Evolutionary conservation across 23 tunicate genomes (phyloP).

Genomic region (Trididemnum clinides): DNA sequence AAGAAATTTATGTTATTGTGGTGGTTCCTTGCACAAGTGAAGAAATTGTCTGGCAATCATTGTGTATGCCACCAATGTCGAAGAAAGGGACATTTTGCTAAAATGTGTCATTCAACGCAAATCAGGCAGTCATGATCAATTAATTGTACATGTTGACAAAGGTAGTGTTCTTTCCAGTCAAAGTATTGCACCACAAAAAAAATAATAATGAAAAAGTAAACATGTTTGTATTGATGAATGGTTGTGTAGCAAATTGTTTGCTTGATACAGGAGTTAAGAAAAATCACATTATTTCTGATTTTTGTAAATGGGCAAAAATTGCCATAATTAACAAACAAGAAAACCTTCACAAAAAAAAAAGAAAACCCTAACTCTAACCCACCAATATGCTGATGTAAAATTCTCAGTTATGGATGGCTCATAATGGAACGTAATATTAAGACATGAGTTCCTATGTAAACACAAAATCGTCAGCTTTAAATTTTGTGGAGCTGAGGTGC

Average conservation of each 20-base stretch:
- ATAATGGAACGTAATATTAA: background rate
- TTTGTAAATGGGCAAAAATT: background rate
- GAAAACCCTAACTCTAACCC: no score
- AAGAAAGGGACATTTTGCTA: background rate
- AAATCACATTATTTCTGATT: background rate
- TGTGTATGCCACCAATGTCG: constrained; percentile 1
- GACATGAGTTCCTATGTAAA: background rate
- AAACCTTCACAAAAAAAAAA: no score
- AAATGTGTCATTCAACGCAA: background rate
- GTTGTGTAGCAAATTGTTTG: background rate
- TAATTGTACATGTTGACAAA: no score
- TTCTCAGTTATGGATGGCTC: background rate
- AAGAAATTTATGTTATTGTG: no score
- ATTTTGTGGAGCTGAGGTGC: background rate
- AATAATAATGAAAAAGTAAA: background rate
- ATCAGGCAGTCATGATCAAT: no score
- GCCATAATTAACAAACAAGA: no score
- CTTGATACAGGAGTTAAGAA: background rate
- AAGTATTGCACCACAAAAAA: background rate
- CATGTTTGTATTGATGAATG: background rate
- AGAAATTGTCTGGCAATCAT: background rate
- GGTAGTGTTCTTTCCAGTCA: no score
- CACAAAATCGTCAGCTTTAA: background rate
- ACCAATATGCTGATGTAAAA: background rate
- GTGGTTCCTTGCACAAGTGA: background rate